Evolutionary conservation across 2,113 vertebrate species (phyloP).

Genomic region (human (Homo sapiens)): DNA sequence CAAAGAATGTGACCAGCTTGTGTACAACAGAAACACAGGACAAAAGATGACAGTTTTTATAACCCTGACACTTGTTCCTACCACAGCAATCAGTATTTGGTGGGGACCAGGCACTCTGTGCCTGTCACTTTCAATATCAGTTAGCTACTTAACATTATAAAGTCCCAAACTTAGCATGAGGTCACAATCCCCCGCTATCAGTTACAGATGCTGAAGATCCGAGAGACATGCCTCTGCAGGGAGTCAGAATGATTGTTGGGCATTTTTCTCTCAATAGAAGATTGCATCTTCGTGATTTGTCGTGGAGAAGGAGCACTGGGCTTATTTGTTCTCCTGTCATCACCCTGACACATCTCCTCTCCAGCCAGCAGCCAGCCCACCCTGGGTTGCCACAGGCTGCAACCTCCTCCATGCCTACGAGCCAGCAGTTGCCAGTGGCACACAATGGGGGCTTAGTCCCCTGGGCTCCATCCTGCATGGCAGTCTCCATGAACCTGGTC

Average conservation of each 20-base stretch:
- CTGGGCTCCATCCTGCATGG: conserved; percentile 58
- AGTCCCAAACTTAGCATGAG: neutral
- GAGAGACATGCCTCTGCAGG: fast-evolving
- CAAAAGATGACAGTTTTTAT: conserved; percentile 44
- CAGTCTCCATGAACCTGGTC: conserved; percentile 68
- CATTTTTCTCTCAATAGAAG: neutral
- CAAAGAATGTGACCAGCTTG: neutral
- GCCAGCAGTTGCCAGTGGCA: neutral
- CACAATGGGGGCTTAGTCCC: conserved; percentile 76
- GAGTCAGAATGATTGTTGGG: neutral
- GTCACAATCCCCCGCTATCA: neutral
- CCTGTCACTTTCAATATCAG: conserved; percentile 22
- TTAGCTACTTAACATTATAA: neutral
- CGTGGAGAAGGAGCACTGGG: conserved; percentile 54
- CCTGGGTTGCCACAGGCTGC: conserved; percentile 64
- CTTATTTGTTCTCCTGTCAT: conserved; percentile 62
- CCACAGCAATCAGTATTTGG: conserved; percentile 18
- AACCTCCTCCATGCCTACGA: conserved; percentile 68
- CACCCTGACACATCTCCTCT: neutral
- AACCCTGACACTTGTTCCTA: conserved; percentile 33
- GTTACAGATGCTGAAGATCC: neutral
- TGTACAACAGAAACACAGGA: neutral
- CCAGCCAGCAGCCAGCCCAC: conserved; percentile 66
- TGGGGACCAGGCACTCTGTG: neutral
- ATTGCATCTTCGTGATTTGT: conserved; percentile 63